Conservation (phyloP, 1,140 invertebrate genomes). For the Idris sp. region DNA sequence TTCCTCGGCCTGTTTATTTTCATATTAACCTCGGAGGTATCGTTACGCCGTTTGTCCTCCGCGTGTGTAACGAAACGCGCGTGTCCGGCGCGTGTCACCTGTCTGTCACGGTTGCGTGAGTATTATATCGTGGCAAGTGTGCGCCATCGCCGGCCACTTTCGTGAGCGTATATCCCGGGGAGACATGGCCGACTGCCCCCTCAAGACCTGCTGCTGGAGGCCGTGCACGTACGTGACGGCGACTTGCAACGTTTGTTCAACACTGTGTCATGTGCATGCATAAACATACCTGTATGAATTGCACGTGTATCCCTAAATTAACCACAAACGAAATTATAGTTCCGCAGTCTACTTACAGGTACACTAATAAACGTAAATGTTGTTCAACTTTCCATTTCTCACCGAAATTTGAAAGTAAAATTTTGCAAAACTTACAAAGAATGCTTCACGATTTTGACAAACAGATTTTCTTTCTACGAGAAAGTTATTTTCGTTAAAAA, state of each 20-base stretch:
- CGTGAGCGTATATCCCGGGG: constrained; percentile 68
- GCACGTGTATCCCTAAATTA: constrained; percentile 43
- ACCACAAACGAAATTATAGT: constrained; percentile 52
- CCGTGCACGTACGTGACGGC: constrained; percentile 49
- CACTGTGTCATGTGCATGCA: constrained; percentile 63
- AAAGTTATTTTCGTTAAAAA: no score
- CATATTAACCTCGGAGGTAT: constrained; percentile 62
- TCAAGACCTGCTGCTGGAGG: constrained; percentile 69
- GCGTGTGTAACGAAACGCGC: constrained; percentile 55
- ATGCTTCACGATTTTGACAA: no score
- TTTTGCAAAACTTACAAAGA: no score
- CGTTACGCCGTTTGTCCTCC: constrained; percentile 39
- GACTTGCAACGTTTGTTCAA: constrained; percentile 64
- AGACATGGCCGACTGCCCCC: constrained; percentile 73
- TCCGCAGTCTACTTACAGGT: no score
- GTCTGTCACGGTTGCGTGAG: constrained; percentile 74
- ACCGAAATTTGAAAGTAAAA: no score
- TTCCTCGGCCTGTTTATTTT: constrained; percentile 66
- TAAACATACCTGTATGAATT: constrained; percentile 47
- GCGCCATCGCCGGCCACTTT: constrained; percentile 64
- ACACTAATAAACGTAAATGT: no score
- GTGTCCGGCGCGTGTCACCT: constrained; percentile 76
- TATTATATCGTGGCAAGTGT: constrained; percentile 62
- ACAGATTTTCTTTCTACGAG: no score
- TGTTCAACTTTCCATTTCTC: no score